Evolutionary conservation across 2,888 invertebrate genomes (phyloP).

Genomic region (Temnothorax unifasciatus): DNA sequence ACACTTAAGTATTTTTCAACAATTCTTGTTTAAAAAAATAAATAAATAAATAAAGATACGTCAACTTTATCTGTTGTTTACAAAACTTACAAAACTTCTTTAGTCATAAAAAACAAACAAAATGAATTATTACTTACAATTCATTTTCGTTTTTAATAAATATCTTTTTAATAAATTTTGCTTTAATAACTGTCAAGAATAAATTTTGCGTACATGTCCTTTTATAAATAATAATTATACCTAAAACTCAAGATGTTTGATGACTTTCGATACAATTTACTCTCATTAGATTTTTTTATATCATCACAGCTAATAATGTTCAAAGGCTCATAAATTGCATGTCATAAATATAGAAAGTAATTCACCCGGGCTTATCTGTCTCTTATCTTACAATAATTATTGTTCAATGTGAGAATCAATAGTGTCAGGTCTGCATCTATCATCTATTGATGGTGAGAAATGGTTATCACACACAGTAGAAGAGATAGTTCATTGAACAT

Average conservation of each 20-base stretch:
- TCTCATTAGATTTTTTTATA: not conserved
- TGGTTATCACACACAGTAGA: not conserved
- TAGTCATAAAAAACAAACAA: not conserved
- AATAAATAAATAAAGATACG: not conserved
- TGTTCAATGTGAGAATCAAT: not conserved
- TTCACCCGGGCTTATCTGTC: not conserved
- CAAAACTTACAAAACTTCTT: not conserved
- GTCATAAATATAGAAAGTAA: conserved; percentile 16
- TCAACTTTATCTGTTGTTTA: not conserved
- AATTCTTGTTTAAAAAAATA: not conserved
- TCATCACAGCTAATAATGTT: not conserved
- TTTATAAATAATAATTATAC: conserved; percentile 22
- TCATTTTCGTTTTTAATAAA: conserved; percentile 9
- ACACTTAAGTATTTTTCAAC: not conserved
- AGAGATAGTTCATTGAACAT: not conserved
- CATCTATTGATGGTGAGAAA: not conserved
- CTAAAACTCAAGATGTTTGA: not conserved
- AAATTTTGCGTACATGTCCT: not conserved
- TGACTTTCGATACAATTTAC: not conserved
- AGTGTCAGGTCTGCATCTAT: not conserved
- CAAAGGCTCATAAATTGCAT: not conserved
- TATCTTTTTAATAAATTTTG: not conserved
- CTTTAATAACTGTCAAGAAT: not conserved
- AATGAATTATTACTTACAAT: not conserved
- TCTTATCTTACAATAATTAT: conserved; percentile 6